A percentile compares a stretch with the other conserved stretches of the same genome.
These are phyloP conservation scores for Drosophila simulans DNA, from an alignment of 1,140 invertebrate genomes.

Conservation along the genomic window DNA sequence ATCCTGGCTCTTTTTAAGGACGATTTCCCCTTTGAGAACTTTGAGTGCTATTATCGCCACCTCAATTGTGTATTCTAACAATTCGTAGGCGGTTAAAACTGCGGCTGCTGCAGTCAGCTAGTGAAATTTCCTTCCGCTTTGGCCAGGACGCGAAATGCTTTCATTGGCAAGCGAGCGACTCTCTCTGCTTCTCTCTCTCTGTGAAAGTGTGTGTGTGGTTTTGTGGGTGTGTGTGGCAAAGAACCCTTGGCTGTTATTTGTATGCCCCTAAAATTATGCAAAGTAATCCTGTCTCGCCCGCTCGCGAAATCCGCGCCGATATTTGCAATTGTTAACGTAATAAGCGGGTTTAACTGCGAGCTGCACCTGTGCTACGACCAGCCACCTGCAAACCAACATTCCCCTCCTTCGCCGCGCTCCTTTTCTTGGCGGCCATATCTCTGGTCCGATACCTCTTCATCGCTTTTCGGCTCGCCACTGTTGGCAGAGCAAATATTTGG, in stretches of 20 bases:
- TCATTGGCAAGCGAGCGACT: constrained; percentile 59
- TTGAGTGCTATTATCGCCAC: not conserved
- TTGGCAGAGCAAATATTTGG: constrained; percentile 77
- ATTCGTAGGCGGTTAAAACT: constrained; percentile 35
- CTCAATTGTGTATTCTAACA: constrained; percentile 24
- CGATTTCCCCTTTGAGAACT: no score
- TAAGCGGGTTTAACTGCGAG: constrained; percentile 76
- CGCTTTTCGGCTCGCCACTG: constrained; percentile 40
- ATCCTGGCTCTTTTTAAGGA: no score
- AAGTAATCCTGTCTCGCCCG: constrained; percentile 73
- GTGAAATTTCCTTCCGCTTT: constrained; percentile 83
- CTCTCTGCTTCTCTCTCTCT: constrained; percentile 14
- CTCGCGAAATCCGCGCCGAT: constrained; percentile 62
- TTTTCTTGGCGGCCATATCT: constrained; percentile 1
- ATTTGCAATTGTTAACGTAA: constrained; percentile 82
- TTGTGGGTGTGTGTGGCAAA: constrained; percentile 6
- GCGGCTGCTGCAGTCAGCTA: constrained; percentile 77
- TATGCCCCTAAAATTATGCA: constrained; percentile 80
- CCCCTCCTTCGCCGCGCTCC: not conserved
- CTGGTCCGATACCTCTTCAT: constrained; percentile 6
- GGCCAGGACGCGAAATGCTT: constrained; percentile 54
- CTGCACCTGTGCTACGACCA: constrained; percentile 55
- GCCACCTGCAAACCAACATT: not conserved
- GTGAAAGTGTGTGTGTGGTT: constrained; percentile 8
- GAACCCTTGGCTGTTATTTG: constrained; percentile 70